These are phyloP conservation scores for Acromyrmex heyeri DNA, from an alignment of 1,140 invertebrate species.

Conservation along the genomic window DNA sequence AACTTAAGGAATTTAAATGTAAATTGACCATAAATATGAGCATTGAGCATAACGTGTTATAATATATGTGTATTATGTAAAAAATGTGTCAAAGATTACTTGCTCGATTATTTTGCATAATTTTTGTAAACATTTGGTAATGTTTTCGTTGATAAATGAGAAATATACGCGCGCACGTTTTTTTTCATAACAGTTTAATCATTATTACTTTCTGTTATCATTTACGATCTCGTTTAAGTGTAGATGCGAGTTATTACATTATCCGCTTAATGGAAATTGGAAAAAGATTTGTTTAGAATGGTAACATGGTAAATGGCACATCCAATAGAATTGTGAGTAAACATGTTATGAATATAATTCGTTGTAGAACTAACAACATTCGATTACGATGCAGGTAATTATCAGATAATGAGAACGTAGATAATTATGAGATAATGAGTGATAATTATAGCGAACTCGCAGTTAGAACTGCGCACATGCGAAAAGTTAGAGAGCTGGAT, in stretches of 20 bases:
- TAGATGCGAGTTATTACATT: neutral
- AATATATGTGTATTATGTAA: neutral
- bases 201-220: constrained; percentile 13
- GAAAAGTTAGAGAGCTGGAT: constrained; percentile 4
- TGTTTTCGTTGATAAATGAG: neutral
- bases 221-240: neutral
- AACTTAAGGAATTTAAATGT: too few relatives aligned
- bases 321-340: neutral
- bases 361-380: neutral
- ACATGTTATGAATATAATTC: neutral
- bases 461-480: neutral
- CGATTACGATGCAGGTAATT: constrained; percentile 23
- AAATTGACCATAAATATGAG: too few relatives aligned
- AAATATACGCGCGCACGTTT: too few relatives aligned
- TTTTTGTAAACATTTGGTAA: neutral
- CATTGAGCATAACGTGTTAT: neutral
- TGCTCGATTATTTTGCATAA: constrained; percentile 10
- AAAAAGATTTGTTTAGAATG: neutral
- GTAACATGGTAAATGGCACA: too few relatives aligned
- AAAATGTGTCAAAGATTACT: neutral
- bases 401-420: neutral
- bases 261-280: neutral
- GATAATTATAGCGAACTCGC: neutral
- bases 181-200: neutral
- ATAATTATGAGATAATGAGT: constrained; percentile 25